Percentiles rank a stretch among this genome's conserved stretches.
phyloP scores from a whole-genome alignment of 2,797 vertebrate genomes.

The Capromys pilorides region DNA sequence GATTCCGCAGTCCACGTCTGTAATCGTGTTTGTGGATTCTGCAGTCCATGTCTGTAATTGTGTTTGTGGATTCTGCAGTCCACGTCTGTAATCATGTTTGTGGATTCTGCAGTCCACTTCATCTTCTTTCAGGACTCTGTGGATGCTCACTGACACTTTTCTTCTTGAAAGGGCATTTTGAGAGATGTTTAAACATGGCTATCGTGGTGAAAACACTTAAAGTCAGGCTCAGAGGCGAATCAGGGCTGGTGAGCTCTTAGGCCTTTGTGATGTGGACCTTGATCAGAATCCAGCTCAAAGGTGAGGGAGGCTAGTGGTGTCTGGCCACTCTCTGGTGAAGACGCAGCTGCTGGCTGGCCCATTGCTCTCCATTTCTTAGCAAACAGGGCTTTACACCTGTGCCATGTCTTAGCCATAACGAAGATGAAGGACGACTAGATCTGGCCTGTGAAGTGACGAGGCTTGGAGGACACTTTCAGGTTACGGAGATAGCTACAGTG shows the following conservation, averaged over 20 bases:
- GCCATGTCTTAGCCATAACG: slow-evolving; percentile 23
- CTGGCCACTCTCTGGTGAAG: neutral
- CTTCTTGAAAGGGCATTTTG: slow-evolving; percentile 70
- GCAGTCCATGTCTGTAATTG: too few relatives aligned
- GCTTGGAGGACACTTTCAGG: neutral
- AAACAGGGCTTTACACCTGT: neutral
- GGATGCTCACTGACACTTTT: slow-evolving; percentile 66
- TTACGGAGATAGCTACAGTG: neutral
- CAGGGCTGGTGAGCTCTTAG: slow-evolving; percentile 21
- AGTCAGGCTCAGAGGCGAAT: slow-evolving; percentile 70
- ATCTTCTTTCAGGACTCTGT: slow-evolving; percentile 72
- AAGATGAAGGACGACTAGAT: slow-evolving; percentile 13
- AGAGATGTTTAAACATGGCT: slow-evolving; percentile 63
- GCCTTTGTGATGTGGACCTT: slow-evolving; percentile 43
- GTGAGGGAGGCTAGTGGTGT: neutral
- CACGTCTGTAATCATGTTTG: slow-evolving; percentile 77
- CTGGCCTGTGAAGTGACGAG: neutral
- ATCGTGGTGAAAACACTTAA: slow-evolving; percentile 72
- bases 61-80: too few relatives aligned
- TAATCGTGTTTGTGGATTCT: too few relatives aligned
- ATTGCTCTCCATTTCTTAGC: neutral
- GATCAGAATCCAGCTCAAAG: slow-evolving; percentile 61
- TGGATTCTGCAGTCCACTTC: slow-evolving; percentile 81
- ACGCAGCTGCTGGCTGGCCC: neutral
- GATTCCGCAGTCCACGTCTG: too few relatives aligned